Evolutionary conservation across 2,113 vertebrate species (phyloP).

Genomic region (Neopipo cinnamomea): DNA sequence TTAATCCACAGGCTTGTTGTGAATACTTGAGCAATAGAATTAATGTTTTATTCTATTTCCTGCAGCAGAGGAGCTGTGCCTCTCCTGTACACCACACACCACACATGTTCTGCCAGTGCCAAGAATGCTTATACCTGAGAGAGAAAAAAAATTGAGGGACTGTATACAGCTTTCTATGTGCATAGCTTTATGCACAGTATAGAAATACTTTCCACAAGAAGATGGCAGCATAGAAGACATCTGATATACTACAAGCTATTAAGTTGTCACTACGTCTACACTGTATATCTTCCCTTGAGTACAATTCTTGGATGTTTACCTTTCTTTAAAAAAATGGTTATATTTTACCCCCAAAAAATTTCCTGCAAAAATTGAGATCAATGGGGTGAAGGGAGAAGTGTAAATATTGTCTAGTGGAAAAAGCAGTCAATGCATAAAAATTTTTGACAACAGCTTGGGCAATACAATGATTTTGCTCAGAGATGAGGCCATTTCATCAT

Average conservation of each 20-base stretch:
- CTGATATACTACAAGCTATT: constrained; percentile 60
- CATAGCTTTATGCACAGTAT: background rate
- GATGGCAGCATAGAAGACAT: constrained; percentile 37
- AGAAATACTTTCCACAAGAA: constrained; percentile 39
- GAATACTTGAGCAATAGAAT: background rate
- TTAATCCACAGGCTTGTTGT: constrained; percentile 35
- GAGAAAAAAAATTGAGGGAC: background rate
- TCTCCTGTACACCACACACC: background rate
- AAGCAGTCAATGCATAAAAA: constrained; percentile 49
- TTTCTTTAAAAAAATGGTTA: background rate
- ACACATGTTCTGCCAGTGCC: background rate
- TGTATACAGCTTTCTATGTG: background rate
- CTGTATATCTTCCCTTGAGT: constrained; percentile 43
- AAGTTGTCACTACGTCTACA: constrained; percentile 47
- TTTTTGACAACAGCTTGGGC: constrained; percentile 49
- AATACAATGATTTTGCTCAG: constrained; percentile 28
- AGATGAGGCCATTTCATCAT: constrained; percentile 22
- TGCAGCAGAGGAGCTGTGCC: background rate
- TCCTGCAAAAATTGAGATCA: constrained; percentile 60
- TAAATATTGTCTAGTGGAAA: constrained; percentile 48
- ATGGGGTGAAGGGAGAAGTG: constrained; percentile 9
- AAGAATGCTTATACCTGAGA: background rate
- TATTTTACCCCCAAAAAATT: constrained; percentile 53
- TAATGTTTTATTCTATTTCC: constrained; percentile 1
- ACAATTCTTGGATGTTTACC: constrained; percentile 45